Percentiles rank a stretch among this genome's conserved stretches.
Evolutionary conservation across 1,140 invertebrate species (phyloP).

Genomic region (Trichonephila clavipes): DNA sequence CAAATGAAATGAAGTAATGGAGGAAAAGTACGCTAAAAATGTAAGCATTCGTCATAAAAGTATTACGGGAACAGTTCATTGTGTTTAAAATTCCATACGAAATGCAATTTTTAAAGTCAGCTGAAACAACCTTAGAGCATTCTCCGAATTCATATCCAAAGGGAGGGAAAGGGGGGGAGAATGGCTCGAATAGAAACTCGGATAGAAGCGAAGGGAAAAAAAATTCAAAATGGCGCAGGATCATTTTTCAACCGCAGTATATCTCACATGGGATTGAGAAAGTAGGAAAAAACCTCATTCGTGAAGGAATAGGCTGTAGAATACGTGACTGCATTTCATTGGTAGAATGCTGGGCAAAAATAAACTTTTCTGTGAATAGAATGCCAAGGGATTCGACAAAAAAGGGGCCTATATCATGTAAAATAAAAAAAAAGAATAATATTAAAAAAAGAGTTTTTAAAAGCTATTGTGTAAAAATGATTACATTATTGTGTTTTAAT

Average conservation of each 20-base stretch:
- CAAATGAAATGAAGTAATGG: background rate
- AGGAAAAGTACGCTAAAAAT: background rate
- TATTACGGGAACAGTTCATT: slow-evolving; percentile 36
- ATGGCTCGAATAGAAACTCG: slow-evolving; percentile 18
- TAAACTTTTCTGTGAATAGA: slow-evolving; percentile 57
- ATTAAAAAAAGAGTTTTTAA: background rate
- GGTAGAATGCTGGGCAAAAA: slow-evolving; percentile 15
- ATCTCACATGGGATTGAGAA: slow-evolving; percentile 54
- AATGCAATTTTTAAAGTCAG: slow-evolving; percentile 15
- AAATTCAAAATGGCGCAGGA: slow-evolving; percentile 37
- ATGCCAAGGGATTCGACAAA: slow-evolving; percentile 36
- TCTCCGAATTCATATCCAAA: slow-evolving; percentile 33
- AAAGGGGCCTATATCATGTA: background rate
- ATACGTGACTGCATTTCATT: slow-evolving; percentile 53
- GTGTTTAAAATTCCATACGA: slow-evolving; percentile 38
- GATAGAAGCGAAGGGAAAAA: background rate
- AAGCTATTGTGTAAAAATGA: slow-evolving; percentile 3
- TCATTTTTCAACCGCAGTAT: slow-evolving; percentile 49
- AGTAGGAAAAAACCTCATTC: slow-evolving; percentile 14
- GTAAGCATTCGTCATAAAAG: slow-evolving; percentile 18
- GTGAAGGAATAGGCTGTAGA: background rate
- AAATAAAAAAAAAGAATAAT: background rate
- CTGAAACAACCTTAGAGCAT: slow-evolving; percentile 13
- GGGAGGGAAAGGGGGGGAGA: background rate
- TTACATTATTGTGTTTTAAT: background rate